Evolutionary conservation across 2,797 vertebrate species (phyloP).

Genomic region (Peromyscus melanophrys): DNA sequence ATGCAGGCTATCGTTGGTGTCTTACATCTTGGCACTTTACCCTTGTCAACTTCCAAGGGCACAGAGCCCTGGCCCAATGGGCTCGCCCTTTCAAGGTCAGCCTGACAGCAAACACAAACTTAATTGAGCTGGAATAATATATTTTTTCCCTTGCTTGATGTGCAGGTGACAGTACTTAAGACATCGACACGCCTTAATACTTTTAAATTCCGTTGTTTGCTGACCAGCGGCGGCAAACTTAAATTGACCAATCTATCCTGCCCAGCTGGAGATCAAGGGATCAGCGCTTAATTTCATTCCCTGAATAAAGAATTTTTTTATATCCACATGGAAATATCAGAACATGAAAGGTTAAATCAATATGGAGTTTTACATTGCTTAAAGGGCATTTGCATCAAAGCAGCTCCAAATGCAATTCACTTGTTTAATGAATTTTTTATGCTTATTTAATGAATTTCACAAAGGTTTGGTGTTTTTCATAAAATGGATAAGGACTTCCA

Average conservation of each 20-base stretch:
- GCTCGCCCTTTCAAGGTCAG: conserved; percentile 80
- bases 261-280: conserved; percentile 91
- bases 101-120: conserved; percentile 80
- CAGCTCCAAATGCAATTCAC: conserved; percentile 93
- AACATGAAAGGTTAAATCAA: conserved; percentile 96
- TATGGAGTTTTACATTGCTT: conserved; percentile 94
- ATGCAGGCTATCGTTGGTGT: conserved; percentile 73
- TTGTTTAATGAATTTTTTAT: conserved; percentile 99
- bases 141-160: conserved; percentile 75
- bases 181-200: conserved; percentile 87
- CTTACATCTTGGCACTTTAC: conserved; percentile 74
- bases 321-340: conserved; percentile 92
- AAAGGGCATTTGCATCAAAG: conserved; percentile 94
- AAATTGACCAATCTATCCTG: conserved; percentile 90
- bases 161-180: conserved; percentile 83
- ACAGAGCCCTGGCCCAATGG: conserved; percentile 53
- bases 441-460: conserved; percentile 99
- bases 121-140: conserved; percentile 85
- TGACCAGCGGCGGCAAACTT: conserved; percentile 88
- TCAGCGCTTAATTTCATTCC: conserved; percentile 92
- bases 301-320: conserved; percentile 89
- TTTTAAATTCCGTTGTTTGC: conserved; percentile 89
- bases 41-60: conserved; percentile 80
- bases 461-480: conserved; percentile 99
- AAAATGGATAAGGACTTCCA: conserved; percentile 95